Conservation (phyloP, 2,797 vertebrate species). For the Orestias chungarensis region DNA sequence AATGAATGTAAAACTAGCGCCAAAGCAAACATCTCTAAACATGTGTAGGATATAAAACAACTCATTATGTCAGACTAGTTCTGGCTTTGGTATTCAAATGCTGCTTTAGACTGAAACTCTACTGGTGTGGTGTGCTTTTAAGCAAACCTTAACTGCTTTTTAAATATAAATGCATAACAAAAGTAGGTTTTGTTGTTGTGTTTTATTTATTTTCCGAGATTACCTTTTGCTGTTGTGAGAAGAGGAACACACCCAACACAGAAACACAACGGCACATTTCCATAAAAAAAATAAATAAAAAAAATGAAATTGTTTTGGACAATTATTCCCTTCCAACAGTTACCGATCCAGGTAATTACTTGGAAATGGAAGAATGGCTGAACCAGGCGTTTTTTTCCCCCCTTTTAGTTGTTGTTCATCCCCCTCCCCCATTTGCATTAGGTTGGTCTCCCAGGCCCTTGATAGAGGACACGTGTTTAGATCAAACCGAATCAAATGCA, state of each 20-base stretch:
- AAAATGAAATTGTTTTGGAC: constrained; percentile 41
- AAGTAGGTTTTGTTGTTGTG: constrained; percentile 24
- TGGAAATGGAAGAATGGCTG: constrained; percentile 58
- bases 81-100: constrained; percentile 1
- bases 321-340: constrained; percentile 63
- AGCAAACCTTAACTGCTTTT: neutral
- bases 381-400: constrained; percentile 35
- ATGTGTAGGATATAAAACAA: constrained; percentile 3
- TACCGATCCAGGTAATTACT: constrained; percentile 76
- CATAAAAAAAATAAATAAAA: no score
- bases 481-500: constrained; percentile 39
- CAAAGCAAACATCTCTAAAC: constrained; percentile 6
- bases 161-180: neutral
- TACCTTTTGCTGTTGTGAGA: constrained; percentile 40
- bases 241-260: constrained; percentile 58
- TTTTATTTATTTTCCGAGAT: constrained; percentile 58
- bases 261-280: constrained; percentile 49
- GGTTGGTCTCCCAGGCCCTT: constrained; percentile 6
- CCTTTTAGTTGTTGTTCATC: constrained; percentile 11
- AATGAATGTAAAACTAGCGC: neutral
- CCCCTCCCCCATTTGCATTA: constrained; percentile 34
- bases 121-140: neutral
- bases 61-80: neutral
- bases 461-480: constrained; percentile 19
- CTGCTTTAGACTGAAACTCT: constrained; percentile 1